phyloP scores from a whole-genome alignment of 2,888 invertebrate genomes.

The Plemyria rubiginata region DNA sequence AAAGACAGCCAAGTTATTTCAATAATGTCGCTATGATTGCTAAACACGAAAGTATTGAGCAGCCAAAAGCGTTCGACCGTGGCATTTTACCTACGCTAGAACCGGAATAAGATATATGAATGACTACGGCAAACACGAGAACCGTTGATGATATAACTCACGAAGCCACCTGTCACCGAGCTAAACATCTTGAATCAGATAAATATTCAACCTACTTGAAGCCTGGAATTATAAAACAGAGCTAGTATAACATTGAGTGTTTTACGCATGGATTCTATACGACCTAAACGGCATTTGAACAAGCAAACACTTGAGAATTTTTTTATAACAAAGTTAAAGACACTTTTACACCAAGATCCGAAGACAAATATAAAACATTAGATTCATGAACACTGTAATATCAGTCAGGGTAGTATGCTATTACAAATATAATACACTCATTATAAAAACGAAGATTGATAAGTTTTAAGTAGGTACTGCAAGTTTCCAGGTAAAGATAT shows the following conservation, averaged over 20 bases:
- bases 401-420: no score
- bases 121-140: constrained; percentile 50
- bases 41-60: constrained; percentile 40
- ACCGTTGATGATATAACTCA: constrained; percentile 46
- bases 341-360: not conserved
- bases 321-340: constrained; percentile 3
- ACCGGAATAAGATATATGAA: constrained; percentile 56
- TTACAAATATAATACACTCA: no score
- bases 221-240: not conserved
- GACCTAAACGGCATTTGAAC: constrained; percentile 29
- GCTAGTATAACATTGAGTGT: not conserved
- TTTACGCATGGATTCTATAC: constrained; percentile 11
- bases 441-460: not conserved
- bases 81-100: constrained; percentile 55
- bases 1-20: constrained; percentile 17
- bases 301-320: constrained; percentile 32
- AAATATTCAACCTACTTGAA: constrained; percentile 8
- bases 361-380: not conserved
- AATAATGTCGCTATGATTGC: constrained; percentile 30
- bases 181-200: constrained; percentile 15
- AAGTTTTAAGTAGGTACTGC: not conserved
- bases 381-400: not conserved
- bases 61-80: constrained; percentile 49
- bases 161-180: constrained; percentile 35
- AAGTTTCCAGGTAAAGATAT: constrained; percentile 17